Percentiles rank a stretch among this genome's conserved stretches.
Conservation (phyloP, 2,113 vertebrate species). For the Cebus imitator region DNA sequence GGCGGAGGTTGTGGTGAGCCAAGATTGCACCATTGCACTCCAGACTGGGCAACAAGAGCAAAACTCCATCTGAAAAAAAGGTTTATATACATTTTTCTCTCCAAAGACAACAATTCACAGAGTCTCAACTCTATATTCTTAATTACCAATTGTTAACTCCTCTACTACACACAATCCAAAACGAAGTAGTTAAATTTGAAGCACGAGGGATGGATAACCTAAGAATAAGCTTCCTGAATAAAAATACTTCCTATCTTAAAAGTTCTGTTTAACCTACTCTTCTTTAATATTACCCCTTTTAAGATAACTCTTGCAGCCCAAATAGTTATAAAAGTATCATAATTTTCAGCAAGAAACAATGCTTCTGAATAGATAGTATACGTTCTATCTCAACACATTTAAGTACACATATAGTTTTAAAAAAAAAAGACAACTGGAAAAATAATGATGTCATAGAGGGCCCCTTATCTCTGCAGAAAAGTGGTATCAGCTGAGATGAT, state of each 20-base stretch:
- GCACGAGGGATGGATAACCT: background rate
- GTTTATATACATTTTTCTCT: background rate
- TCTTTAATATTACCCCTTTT: background rate
- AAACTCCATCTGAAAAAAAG: background rate
- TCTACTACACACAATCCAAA: background rate
- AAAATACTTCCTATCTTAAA: background rate
- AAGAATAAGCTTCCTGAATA: background rate
- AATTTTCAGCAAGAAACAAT: background rate
- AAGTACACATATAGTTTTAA: background rate
- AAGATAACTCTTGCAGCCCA: background rate
- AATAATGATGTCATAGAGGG: background rate
- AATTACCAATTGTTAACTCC: background rate
- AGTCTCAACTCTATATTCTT: background rate
- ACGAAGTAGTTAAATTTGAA: background rate
- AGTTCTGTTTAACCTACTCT: conserved; percentile 10
- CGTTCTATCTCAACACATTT: background rate
- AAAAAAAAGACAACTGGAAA: conserved; percentile 10
- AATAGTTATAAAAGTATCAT: background rate
- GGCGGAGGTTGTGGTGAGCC: too few relatives aligned
- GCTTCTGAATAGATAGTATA: background rate
- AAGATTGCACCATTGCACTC: too few relatives aligned
- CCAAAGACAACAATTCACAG: background rate
- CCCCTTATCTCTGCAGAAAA: background rate
- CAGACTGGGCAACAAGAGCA: too few relatives aligned
- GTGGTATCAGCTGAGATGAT: background rate